Base-by-base conservation (phyloP, 2,888 invertebrate species). In the Zele albiditarsus region DNA sequence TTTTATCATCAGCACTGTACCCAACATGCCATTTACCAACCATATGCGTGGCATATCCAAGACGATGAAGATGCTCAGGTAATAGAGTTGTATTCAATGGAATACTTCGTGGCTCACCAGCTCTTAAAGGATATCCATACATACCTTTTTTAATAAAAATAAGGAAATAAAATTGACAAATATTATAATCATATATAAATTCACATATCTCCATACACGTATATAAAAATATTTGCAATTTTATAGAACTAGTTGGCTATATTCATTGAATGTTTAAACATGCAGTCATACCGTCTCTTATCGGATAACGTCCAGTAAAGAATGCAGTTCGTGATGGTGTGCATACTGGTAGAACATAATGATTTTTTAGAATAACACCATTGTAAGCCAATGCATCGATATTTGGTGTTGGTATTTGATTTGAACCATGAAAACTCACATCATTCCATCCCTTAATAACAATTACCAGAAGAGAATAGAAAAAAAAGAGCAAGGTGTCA, bases 361-460 rank as follows among this genome's bases (percentile, higher is more conserved):
- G 94, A 84, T 94, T 94, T 87, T 96, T 94, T 25, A 98, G 90
- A 74, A 97, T 94, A 3, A 96, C 92, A 1, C 97, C 96, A 85
- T 94, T 93, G 85, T 94, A 95, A 0, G 95, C 97, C 81, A 97
- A 86, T 0, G 94, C 93, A 88, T 97, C 97, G 74, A 98, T 94
- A 86, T 97, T 97, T 4, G 97, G 97, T 0, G 97, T 97, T 53
- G 94, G 92, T 82, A 97, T 95, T 90, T 97, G 95, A 82, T 94
- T 91, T 0, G 95, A 94, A 0, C 97, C 97, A 83, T 97, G 97
- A 85, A 95, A 97, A 74, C 97, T 94, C 1, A 97, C 94, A 88
- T 97, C 97, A 86, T 97, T 96, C 94, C 96, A 96, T 6, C 98
- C 97, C 97, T 89, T 60, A 14, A 60, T 12, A 46, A 62, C 3